Conservation (phyloP, 2,888 invertebrate genomes). For the Conistra vaccinii region DNA sequence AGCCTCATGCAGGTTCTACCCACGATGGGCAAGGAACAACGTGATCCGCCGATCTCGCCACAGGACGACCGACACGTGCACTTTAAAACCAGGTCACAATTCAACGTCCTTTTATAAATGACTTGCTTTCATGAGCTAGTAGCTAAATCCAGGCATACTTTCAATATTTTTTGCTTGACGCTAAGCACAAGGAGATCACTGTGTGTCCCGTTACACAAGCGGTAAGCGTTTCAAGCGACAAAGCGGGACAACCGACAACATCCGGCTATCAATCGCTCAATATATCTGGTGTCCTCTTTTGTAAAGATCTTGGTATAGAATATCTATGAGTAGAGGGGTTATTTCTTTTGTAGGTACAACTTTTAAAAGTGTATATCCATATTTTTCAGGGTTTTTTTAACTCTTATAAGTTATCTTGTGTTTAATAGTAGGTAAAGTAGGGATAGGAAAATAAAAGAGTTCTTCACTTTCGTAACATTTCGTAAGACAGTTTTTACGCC, state of each 20-base stretch:
- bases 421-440: not conserved
- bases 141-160: not conserved
- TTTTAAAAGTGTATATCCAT: not conserved
- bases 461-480: not conserved
- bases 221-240: not conserved
- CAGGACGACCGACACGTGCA: no score
- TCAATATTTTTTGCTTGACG: slow-evolving; percentile 11
- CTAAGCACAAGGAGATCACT: slow-evolving; percentile 27
- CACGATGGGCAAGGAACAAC: no score
- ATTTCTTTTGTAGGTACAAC: slow-evolving; percentile 2
- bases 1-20: no score
- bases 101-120: slow-evolving; percentile 23
- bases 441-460: not conserved
- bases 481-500: no score
- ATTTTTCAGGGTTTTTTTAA: no score
- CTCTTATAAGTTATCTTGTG: no score
- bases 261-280: slow-evolving; percentile 50
- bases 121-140: slow-evolving; percentile 1
- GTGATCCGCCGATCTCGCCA: no score
- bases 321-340: slow-evolving; percentile 14
- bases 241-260: slow-evolving; percentile 21
- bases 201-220: slow-evolving; percentile 28
- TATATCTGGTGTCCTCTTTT: slow-evolving; percentile 32
- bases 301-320: slow-evolving; percentile 15
- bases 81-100: slow-evolving; percentile 10